phyloP scores from a whole-genome alignment of 53 echinoderm and acorn worm genomes.

The Apostichopus leukothele region DNA sequence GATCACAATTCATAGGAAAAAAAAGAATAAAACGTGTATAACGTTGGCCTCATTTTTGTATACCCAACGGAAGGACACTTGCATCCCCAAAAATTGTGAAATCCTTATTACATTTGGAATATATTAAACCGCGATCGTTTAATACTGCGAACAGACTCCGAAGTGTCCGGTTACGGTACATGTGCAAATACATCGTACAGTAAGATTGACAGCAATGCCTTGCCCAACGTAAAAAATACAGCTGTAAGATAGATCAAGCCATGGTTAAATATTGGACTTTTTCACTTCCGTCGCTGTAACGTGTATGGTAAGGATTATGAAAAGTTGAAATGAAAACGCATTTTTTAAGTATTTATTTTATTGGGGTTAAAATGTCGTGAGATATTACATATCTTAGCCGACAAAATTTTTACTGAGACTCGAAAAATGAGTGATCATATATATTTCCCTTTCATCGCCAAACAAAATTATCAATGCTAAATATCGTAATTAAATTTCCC shows the following conservation, averaged over 20 bases:
- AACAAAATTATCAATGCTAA: neutral
- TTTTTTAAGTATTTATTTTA: neutral
- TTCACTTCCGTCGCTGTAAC: neutral
- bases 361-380: neutral
- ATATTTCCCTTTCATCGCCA: neutral
- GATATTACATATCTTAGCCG: neutral
- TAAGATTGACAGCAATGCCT: too few species aligned
- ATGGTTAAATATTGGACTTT: too few species aligned
- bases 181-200: too few species aligned
- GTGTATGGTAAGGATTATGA: neutral
- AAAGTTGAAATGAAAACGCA: neutral
- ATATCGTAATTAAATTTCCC: neutral
- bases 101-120: too few species aligned
- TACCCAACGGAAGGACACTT: neutral
- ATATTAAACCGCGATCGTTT: too few species aligned
- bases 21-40: neutral
- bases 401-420: neutral
- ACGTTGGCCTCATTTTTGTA: neutral
- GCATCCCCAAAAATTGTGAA: too few species aligned
- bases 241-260: too few species aligned
- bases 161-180: too few species aligned
- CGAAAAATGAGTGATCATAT: neutral
- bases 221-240: too few species aligned
- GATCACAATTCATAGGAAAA: neutral
- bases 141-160: too few species aligned